These are phyloP conservation scores for Plotosus lineatus DNA, from an alignment of 2,113 vertebrate genomes.

Conservation along the genomic window DNA sequence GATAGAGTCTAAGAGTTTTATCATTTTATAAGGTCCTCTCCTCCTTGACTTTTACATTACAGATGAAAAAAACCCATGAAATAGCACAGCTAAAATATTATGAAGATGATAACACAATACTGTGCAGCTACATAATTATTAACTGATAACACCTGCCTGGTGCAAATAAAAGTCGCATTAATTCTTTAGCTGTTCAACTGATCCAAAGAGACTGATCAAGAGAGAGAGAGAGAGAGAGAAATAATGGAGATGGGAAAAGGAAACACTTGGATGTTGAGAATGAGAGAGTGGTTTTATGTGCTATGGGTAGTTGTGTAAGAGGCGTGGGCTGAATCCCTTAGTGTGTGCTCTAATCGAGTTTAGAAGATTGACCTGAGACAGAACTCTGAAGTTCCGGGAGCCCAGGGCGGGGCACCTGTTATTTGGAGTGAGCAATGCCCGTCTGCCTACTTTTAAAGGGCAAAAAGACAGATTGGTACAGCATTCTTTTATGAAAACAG, in stretches of 20 bases:
- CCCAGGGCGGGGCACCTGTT: conserved; percentile 39
- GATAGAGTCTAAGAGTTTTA: no score
- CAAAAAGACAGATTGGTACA: conserved; percentile 31
- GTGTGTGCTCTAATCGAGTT: conserved; percentile 46
- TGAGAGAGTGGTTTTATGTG: conserved; percentile 32
- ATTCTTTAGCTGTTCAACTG: background rate
- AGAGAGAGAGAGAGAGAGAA: background rate
- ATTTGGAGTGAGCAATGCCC: conserved; percentile 49
- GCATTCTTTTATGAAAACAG: conserved; percentile 47
- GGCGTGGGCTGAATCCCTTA: conserved; percentile 30
- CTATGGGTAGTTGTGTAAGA: conserved; percentile 28
- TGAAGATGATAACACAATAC: background rate
- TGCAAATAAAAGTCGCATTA: background rate
- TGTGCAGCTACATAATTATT: background rate
- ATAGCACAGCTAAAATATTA: no score
- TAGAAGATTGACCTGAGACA: conserved; percentile 49
- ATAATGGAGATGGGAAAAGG: background rate
- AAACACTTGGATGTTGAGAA: conserved; percentile 10
- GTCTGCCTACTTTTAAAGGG: conserved; percentile 41
- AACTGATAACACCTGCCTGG: conserved; percentile 35
- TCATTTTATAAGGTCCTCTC: no score
- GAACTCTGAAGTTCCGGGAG: conserved; percentile 45
- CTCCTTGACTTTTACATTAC: no score
- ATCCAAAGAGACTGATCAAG: background rate
- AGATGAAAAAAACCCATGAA: no score